Evolutionary conservation across 2,797 vertebrate genomes (phyloP).

Genomic region (Todus mexicanus): DNA sequence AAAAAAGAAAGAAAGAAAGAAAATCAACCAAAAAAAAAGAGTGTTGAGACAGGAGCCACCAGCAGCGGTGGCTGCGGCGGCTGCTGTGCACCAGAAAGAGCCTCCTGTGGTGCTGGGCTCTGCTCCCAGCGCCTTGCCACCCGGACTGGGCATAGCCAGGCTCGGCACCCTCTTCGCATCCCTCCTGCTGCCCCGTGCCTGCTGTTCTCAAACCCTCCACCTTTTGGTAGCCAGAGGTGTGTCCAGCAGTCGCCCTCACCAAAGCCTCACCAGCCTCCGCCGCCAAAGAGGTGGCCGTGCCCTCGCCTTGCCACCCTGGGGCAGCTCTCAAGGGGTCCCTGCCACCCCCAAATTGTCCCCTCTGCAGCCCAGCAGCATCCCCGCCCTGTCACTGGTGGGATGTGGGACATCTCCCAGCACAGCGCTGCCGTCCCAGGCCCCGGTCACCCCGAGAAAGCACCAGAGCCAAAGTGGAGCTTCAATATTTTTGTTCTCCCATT

Average conservation of each 20-base stretch:
- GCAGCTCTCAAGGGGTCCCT: not conserved
- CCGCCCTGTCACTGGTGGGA: not conserved
- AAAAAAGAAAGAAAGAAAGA: not conserved
- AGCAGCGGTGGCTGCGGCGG: not conserved
- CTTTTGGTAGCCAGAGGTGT: not conserved
- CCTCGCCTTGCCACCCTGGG: rapidly evolving
- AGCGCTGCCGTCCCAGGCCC: rapidly evolving
- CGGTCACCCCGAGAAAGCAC: not conserved
- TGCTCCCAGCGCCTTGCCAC: not conserved
- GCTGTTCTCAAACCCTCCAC: not conserved
- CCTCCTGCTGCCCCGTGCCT: not conserved
- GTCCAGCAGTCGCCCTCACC: rapidly evolving
- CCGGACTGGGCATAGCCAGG: not conserved
- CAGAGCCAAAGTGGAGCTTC: constrained; percentile 71
- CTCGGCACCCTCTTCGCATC: not conserved
- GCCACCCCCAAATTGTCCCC: not conserved
- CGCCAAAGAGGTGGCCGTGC: not conserved
- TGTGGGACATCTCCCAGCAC: rapidly evolving
- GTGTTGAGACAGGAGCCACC: not conserved
- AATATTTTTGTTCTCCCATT: constrained; percentile 78
- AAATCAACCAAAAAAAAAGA: not conserved
- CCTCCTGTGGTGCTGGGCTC: not conserved
- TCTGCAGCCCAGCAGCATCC: not conserved
- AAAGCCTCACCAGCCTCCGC: not conserved
- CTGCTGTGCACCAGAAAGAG: rapidly evolving